A percentile compares a stretch with the other conserved stretches of the same genome.
These are phyloP conservation scores for Ammodramus savannarum DNA, from an alignment of 2,113 vertebrate species.

Conservation along the genomic window DNA sequence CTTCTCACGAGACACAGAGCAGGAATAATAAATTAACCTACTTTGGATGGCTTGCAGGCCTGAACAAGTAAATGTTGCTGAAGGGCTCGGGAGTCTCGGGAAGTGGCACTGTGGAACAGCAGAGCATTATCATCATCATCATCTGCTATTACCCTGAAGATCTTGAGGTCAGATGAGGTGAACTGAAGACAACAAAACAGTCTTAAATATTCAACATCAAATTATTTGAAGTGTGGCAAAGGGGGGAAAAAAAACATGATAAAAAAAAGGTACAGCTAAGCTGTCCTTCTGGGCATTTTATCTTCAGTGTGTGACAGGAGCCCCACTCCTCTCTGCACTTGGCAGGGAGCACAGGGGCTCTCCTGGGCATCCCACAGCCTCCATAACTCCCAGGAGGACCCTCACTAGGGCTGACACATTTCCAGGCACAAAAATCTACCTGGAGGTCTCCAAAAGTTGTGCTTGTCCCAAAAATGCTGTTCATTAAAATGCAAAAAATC, in stretches of 20 bases:
- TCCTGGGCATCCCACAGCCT: background rate
- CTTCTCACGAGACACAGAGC: background rate
- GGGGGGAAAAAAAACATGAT: background rate
- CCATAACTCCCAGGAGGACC: background rate
- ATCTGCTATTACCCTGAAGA: background rate
- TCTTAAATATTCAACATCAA: conserved; percentile 24
- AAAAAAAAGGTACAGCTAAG: background rate
- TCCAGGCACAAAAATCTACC: background rate
- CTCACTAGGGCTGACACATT: background rate
- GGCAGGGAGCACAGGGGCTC: background rate
- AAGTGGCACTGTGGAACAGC: background rate
- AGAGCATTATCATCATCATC: background rate
- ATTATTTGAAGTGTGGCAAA: conserved; percentile 10
- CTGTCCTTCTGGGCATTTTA: background rate
- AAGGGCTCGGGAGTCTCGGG: fast-evolving
- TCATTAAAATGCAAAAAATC: background rate
- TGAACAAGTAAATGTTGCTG: background rate
- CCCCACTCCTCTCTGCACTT: background rate
- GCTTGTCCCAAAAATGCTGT: background rate
- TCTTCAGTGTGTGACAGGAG: background rate
- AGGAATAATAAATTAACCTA: background rate
- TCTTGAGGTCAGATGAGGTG: background rate
- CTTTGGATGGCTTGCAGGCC: conserved; percentile 22
- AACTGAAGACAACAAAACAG: background rate
- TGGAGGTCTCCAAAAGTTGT: fast-evolving